These are phyloP conservation scores for Euclidia mi DNA, from an alignment of 2,888 invertebrate genomes.

Conservation along the genomic window DNA sequence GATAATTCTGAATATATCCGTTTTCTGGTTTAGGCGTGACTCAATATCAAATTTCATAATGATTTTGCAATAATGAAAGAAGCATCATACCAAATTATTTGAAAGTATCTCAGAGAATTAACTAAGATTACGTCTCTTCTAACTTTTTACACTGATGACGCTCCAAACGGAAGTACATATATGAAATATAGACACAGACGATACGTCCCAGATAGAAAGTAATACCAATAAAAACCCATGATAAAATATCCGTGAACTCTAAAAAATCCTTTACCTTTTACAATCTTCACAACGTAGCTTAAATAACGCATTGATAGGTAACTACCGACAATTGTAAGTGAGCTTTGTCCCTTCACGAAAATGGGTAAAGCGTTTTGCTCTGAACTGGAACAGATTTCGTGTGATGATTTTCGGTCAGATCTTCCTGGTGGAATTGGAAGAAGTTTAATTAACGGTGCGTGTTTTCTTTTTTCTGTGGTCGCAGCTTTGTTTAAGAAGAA, in stretches of 20 bases:
- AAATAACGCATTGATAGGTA: slow-evolving; percentile 48
- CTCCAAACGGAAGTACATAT: slow-evolving; percentile 22
- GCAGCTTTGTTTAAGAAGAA: no score
- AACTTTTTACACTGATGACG: slow-evolving; percentile 32
- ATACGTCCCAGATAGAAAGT: slow-evolving; percentile 41
- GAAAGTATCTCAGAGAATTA: no score
- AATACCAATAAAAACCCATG: slow-evolving; percentile 50
- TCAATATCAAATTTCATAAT: no score
- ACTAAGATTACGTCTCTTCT: background rate
- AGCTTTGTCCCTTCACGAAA: slow-evolving; percentile 34
- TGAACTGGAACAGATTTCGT: slow-evolving; percentile 17
- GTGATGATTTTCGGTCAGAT: slow-evolving; percentile 15
- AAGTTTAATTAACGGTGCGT: background rate
- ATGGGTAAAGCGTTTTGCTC: slow-evolving; percentile 33
- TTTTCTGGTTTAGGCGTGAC: no score
- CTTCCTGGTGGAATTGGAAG: background rate
- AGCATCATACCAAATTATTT: no score
- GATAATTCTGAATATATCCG: no score
- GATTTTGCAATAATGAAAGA: no score
- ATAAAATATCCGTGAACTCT: slow-evolving; percentile 49
- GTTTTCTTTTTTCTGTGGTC: no score
- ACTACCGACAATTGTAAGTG: slow-evolving; percentile 56
- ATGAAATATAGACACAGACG: slow-evolving; percentile 51
- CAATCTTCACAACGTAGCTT: slow-evolving; percentile 40
- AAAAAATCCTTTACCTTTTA: slow-evolving; percentile 54